Percentiles rank a stretch among this genome's conserved stretches.
Evolutionary conservation across 1,140 invertebrate genomes (phyloP).

Genomic region (Euglossa dilemma): DNA sequence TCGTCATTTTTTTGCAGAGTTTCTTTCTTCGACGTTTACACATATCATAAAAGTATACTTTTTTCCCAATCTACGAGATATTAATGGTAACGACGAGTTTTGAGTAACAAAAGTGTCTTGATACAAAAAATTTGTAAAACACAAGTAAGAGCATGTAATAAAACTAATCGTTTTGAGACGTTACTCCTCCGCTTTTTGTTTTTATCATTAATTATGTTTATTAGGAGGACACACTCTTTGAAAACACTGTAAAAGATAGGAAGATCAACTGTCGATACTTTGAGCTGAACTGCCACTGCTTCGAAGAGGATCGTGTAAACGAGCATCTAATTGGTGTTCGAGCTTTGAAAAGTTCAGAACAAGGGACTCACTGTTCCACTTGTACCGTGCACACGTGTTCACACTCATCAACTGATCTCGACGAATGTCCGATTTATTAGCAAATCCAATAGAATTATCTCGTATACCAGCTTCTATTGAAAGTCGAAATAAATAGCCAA

Average conservation of each 20-base stretch:
- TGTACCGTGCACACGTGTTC: slow-evolving; percentile 48
- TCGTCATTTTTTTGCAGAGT: not conserved
- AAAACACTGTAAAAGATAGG: not conserved
- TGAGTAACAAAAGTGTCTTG: not conserved
- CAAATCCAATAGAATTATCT: slow-evolving; percentile 5
- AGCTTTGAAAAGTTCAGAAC: slow-evolving; percentile 59
- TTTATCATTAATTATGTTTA: not conserved
- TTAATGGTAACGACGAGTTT: not conserved
- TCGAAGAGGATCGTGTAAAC: slow-evolving; percentile 34
- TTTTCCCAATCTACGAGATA: not conserved
- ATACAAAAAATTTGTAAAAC: not conserved
- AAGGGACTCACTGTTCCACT: slow-evolving; percentile 70
- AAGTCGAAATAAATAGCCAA: not conserved
- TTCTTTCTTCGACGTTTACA: slow-evolving; percentile 36
- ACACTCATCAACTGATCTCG: slow-evolving; percentile 33
- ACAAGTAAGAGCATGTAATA: not conserved
- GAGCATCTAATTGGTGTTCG: slow-evolving; percentile 6
- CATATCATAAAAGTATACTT: slow-evolving; percentile 21
- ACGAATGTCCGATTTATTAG: slow-evolving; percentile 16
- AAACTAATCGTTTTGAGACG: not conserved
- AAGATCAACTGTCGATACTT: slow-evolving; percentile 17
- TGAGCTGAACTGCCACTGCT: slow-evolving; percentile 34
- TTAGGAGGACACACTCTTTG: not conserved
- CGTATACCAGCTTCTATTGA: not conserved
- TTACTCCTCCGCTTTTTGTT: not conserved